Conservation (phyloP, 2,797 vertebrate species). For the Astyanax mexicanus region DNA sequence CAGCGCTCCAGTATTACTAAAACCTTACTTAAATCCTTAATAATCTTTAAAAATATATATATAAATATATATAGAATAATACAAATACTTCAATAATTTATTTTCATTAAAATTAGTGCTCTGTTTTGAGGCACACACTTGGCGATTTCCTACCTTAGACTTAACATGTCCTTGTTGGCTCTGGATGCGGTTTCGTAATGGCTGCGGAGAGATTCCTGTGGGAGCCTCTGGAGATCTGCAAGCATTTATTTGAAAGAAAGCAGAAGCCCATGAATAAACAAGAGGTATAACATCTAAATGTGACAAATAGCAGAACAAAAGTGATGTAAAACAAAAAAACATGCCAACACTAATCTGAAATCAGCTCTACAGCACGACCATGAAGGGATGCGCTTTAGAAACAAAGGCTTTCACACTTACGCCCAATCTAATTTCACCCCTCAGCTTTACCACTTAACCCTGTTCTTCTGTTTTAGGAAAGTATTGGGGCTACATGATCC, state of each 20-base stretch:
- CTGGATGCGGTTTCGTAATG: constrained; percentile 82
- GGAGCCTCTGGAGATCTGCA: constrained; percentile 84
- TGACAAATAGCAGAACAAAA: constrained; percentile 1
- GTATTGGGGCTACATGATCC: too few species aligned
- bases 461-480: too few species aligned
- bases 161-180: constrained; percentile 76
- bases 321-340: not conserved
- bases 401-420: not conserved
- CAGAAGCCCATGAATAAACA: constrained; percentile 6
- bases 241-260: constrained; percentile 41
- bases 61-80: not conserved
- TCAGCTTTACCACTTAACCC: too few species aligned
- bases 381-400: too few species aligned
- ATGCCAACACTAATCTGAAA: not conserved
- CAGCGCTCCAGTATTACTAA: too few species aligned
- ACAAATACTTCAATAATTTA: too few species aligned
- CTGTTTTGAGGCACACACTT: constrained; percentile 49
- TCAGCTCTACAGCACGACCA: not conserved
- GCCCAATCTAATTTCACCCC: too few species aligned
- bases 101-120: constrained; percentile 42
- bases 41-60: too few species aligned
- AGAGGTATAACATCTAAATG: not conserved
- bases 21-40: too few species aligned
- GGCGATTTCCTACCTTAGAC: constrained; percentile 81
- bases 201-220: constrained; percentile 81